These are phyloP conservation scores for Drosophila arizonae DNA, from an alignment of 1,140 invertebrate genomes.

Conservation along the genomic window DNA sequence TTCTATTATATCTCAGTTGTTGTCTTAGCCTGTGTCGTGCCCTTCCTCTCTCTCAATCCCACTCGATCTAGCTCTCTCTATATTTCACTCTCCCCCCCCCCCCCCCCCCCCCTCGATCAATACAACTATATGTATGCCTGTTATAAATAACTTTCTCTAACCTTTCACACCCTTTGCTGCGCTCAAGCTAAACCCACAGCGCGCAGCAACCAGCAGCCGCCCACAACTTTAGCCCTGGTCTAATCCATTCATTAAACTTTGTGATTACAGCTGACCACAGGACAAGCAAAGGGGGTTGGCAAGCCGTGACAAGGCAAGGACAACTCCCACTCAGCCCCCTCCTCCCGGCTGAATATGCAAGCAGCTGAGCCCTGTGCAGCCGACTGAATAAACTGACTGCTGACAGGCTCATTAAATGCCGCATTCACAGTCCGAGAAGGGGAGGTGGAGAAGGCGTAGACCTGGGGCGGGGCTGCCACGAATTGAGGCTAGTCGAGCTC, in stretches of 20 bases:
- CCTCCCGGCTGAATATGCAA: background rate
- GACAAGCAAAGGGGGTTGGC: constrained; percentile 20
- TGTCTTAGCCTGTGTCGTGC: too few species aligned
- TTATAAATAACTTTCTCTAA: background rate
- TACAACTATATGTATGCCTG: too few species aligned
- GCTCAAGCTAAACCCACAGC: background rate
- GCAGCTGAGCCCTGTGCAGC: constrained; percentile 27
- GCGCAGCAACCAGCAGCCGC: background rate
- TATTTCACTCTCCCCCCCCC: background rate
- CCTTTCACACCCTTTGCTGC: background rate
- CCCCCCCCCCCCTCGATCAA: too few species aligned
- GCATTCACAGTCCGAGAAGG: constrained; percentile 51
- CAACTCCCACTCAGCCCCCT: background rate
- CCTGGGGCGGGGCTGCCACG: background rate
- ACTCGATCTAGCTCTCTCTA: background rate
- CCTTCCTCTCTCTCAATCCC: too few species aligned
- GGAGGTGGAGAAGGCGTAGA: too few species aligned
- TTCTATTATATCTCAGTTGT: too few species aligned
- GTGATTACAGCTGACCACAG: constrained; percentile 71
- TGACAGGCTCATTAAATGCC: constrained; percentile 75
- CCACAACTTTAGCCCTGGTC: constrained; percentile 16
- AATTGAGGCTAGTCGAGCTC: background rate
- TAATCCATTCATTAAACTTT: constrained; percentile 79
- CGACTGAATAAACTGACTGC: constrained; percentile 58
- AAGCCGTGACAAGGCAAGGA: constrained; percentile 2